Base-by-base conservation (phyloP, 2,888 invertebrate species). In the Chaetogeoica ovagalla region DNA sequence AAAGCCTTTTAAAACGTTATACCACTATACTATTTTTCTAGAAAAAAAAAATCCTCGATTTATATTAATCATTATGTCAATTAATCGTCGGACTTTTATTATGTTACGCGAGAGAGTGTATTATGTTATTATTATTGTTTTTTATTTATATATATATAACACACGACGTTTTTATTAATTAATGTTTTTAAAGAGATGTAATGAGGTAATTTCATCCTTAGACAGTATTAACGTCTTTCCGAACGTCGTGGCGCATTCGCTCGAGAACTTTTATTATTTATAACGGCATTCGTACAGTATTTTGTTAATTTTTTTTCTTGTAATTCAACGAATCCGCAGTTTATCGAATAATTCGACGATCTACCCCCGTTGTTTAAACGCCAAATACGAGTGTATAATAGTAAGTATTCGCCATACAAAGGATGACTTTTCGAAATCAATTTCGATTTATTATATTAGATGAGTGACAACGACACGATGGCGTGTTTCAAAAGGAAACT, bases 401-500 rank as follows among this genome's bases (percentile, higher is more conserved):
- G 0, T n/a, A n/a, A n/a, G n/a, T n/a, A n/a, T n/a, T n/a, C n/a
- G n/a, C n/a, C n/a, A n/a, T n/a, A n/a, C n/a, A 62, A 62, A 15
- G 15, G 48, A 37, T 62, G 15, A 62, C 30, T 62, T 39, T 11
- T 74, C 17, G 21, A 55, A 39, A 55, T 65, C n/a, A 55, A 37
- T 65, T 65, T 74, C 55, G 74, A 57, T 74, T 55, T 74, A 74
- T 55, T 17, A 52, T 8, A 39, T 55, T 9, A 21, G 5, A 9
- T 65, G 39, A 48, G 55, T 57, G 39, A 43, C 39, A 66, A 65
- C 30, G 4, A 55, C 55, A 55, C 7, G 55, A 19, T 43, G n/a
- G n/a, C 57, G 5, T 30, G 7, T 74, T 74, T 65, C 55, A 75
- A 66, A 75, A 75, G 65, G 39, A 75, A 66, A 57, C 37, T 17